Conservation (phyloP, 2,113 vertebrate genomes). For the Megaceryle maxima region DNA sequence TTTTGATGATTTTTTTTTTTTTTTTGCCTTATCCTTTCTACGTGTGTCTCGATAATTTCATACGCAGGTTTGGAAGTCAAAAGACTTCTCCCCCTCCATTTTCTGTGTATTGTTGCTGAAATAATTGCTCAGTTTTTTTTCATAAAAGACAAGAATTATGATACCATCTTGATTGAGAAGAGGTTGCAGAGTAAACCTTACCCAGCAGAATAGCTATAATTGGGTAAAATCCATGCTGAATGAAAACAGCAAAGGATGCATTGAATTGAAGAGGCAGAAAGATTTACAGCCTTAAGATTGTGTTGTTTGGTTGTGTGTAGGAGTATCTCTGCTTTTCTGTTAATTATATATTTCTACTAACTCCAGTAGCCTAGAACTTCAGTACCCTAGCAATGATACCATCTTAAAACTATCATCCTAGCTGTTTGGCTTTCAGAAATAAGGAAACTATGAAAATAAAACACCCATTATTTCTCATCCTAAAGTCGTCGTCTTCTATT, state of each 20-base stretch:
- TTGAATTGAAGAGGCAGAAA: neutral
- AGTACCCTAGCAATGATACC: neutral
- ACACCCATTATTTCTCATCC: neutral
- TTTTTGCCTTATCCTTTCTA: neutral
- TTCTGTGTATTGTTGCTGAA: neutral
- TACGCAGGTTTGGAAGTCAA: neutral
- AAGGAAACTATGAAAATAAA: neutral
- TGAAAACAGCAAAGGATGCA: neutral
- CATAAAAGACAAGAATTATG: neutral
- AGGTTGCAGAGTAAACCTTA: neutral
- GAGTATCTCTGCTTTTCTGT: neutral
- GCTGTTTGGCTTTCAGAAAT: neutral
- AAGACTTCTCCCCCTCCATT: neutral
- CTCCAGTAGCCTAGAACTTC: neutral
- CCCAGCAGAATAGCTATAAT: neutral
- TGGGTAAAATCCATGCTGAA: neutral
- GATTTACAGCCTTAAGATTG: neutral
- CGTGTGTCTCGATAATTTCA: neutral
- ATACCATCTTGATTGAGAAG: neutral
- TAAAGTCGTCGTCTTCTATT: neutral
- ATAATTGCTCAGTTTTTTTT: neutral
- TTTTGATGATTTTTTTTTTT: no score
- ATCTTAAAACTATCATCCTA: neutral
- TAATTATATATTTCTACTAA: neutral
- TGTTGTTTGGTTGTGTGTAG: neutral